Base-by-base conservation (phyloP, 2,113 vertebrate species). In the Mesocricetus auratus region DNA sequence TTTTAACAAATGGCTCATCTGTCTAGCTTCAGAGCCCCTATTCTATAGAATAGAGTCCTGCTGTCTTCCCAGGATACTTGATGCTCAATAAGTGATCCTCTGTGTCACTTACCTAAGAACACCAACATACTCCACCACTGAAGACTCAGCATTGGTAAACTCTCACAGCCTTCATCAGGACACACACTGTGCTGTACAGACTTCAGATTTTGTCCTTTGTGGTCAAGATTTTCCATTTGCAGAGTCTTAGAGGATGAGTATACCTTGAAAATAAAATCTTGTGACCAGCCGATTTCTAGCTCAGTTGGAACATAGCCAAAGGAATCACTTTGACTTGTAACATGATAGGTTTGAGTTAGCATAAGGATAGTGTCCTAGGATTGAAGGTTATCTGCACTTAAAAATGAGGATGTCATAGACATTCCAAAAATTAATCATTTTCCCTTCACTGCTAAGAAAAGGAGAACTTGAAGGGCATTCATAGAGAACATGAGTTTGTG, bases 181-280 rank as follows among this genome's bases (percentile, higher is more conserved):
- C 58, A 42, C 15, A 22, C 2, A 26, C 22, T 24, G 64, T 71
- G 53, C 26, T 26, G 0, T 11, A n/a, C 22, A 86, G n/a, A 3
- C 16, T 36, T 39, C 42, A 33, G n/a, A n/a, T 47, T 94, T 69
- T 75, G 36, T 58, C 86, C 22, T 91, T 79, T 50, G 6, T 33
- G 22, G 21, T 78, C 90, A 64, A 94, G 92, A 26, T 81, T 90
- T 96, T 91, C 39, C 26, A 87, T 68, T 79, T 96, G 26, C 36
- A 87, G 73, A 89, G 42, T 5, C n/a, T 89, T 74, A 47, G 62
- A 7, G 53, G 33, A 69, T 68, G 64, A 86, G 81, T 78, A 85
- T 62, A 91, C 45, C 78, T 73, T 91, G 39, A 93, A 91, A 78
- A 90, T 47, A 90, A 86, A 94, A 86, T 86, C 53, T n/a, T 0